phyloP scores from a whole-genome alignment of 2,113 vertebrate species.

The Ginglymostoma cirratum region DNA sequence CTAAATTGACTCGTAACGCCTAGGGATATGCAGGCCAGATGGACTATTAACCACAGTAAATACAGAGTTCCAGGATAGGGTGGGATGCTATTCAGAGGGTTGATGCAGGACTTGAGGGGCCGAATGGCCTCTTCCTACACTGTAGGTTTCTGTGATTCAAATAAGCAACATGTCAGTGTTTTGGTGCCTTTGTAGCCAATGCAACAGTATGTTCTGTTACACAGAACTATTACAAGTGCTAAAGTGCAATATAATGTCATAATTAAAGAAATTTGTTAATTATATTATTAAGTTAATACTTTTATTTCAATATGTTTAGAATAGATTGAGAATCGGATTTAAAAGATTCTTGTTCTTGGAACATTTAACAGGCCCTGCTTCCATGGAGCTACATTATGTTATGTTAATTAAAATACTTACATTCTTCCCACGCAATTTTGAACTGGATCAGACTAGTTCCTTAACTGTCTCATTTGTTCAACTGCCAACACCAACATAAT shows the following conservation, averaged over 20 bases:
- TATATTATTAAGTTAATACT: neutral
- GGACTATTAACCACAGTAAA: too few species aligned
- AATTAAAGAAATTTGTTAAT: slow-evolving; percentile 13
- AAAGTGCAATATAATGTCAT: neutral
- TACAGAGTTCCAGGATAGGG: too few species aligned
- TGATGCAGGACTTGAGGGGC: too few species aligned
- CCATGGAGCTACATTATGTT: slow-evolving; percentile 19
- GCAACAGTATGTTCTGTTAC: neutral
- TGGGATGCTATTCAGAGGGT: too few species aligned
- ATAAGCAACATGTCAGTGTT: neutral
- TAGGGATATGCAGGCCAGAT: too few species aligned
- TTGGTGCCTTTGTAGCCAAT: neutral
- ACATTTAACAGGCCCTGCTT: neutral
- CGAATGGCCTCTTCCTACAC: too few species aligned
- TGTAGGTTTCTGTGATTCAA: too few species aligned
- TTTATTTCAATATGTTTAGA: neutral
- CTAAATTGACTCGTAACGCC: too few species aligned
- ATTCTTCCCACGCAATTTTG: slow-evolving; percentile 25
- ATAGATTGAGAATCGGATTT: neutral
- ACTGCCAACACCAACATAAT: slow-evolving; percentile 11
- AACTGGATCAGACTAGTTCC: slow-evolving; percentile 24
- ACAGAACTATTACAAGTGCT: neutral
- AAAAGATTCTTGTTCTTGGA: neutral
- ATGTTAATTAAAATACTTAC: slow-evolving; percentile 22
- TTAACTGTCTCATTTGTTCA: slow-evolving; percentile 4